Evolutionary conservation across 2,113 vertebrate species (phyloP), one percentile per base, ranked within the genome.

Genomic region (Apus apus): DNA sequence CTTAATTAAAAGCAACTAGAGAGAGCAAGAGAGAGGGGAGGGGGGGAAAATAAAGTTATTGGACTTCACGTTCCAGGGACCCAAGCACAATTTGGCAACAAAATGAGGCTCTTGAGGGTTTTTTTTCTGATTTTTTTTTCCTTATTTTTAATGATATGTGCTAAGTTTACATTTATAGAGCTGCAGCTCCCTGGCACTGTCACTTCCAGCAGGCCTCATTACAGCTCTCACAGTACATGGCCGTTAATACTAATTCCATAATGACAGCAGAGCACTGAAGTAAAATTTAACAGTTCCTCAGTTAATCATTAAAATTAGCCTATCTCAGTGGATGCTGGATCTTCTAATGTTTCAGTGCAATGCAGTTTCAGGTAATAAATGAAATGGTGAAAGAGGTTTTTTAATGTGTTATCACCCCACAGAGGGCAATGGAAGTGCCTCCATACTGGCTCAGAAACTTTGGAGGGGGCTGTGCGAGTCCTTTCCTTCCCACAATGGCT

Each of bases 241-340:
- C 86, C 8, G 66, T 96, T 97, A 97, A 94, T 96, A 90, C 90
- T 97, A 97, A 97, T 96, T 97, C 86, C 56, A 89, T 95, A 97
- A 97, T 96, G 97, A 97, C 96, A 97, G 94, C 75, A 66, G 83
- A 96, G 83, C 86, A 95, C 26, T 85, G 89, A 95, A 78, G 51
- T 98, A 94, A 96, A 97, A 97, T 97, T 95, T 97, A 97, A 97
- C 93, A 89, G 89, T 97, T 97, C 88, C 97, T 97, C 89, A 83
- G 97, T 97, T 98, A 97, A 98, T 97, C 96, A 98, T 97, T 97
- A 97, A 96, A 98, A 98, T 97, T 96, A 98, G 94, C 86, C 90
- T 83, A 87, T 96, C 92, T 93, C 20, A 1, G 93, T 95, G 91
- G 92, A 97, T 94, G 87, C 80, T 88, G 91, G 75, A 96, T 94